Conservation (phyloP, 2,888 invertebrate species). For the Drosophila villosipedis region DNA sequence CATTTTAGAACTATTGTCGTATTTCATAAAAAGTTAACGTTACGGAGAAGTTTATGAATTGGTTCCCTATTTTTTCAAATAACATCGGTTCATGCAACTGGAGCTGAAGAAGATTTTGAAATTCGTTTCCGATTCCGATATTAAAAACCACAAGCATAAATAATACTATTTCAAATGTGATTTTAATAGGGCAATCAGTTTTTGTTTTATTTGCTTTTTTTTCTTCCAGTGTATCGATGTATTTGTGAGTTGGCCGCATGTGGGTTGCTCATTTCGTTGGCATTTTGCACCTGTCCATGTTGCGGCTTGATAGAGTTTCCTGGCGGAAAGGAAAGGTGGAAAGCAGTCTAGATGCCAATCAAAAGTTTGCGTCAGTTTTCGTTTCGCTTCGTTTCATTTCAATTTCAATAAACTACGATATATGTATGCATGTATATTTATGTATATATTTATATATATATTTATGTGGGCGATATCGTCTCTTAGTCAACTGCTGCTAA, state of each 20-base stretch:
- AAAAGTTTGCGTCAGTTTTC: constrained; percentile 57
- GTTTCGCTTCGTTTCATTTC: constrained; percentile 2
- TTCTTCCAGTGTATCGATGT: not conserved
- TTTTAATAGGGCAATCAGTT: not conserved
- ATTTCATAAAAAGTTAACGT: not conserved
- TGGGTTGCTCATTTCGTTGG: not conserved
- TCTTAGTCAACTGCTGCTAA: not conserved
- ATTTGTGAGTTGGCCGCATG: not conserved
- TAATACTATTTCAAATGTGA: not conserved
- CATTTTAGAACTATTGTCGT: not conserved
- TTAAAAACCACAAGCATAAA: not conserved
- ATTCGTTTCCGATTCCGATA: not conserved
- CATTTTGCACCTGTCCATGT: constrained; percentile 64
- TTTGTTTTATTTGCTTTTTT: not conserved
- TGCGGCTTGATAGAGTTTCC: constrained; percentile 53
- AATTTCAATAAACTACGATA: constrained; percentile 7
- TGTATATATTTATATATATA: not conserved
- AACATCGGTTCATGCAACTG: not conserved
- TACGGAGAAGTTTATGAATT: not conserved
- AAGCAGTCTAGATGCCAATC: constrained; percentile 65
- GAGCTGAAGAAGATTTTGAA: not conserved
- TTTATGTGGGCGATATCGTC: not conserved
- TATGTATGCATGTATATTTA: not conserved
- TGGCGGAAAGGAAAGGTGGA: constrained; percentile 8
- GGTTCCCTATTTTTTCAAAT: not conserved